A percentile compares a stretch with the other conserved stretches of the same genome.
phyloP scores from a whole-genome alignment of 2,888 invertebrate genomes.

The Cheilosia urbana region DNA sequence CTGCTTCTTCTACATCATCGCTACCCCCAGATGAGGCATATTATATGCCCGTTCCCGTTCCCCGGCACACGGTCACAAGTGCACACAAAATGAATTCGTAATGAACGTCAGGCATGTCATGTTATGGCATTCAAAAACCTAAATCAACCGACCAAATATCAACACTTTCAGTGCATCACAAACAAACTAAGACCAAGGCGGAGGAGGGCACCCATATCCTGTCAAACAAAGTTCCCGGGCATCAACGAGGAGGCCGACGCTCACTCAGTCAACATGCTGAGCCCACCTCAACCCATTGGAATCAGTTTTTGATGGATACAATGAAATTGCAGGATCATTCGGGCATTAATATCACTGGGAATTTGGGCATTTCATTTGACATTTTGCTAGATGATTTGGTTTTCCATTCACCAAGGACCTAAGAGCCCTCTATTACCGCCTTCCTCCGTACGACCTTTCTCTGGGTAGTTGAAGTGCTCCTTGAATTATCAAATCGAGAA shows the following conservation, averaged over 20 bases:
- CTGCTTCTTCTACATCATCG: constrained; percentile 14
- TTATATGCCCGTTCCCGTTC: constrained; percentile 18
- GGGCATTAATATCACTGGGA: constrained; percentile 76
- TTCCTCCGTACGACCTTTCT: background rate
- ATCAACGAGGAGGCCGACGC: background rate
- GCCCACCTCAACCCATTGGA: constrained; percentile 40
- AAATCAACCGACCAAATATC: constrained; percentile 72
- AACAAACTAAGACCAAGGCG: constrained; percentile 34
- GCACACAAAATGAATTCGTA: constrained; percentile 71
- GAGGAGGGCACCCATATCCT: background rate
- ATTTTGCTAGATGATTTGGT: constrained; percentile 76
- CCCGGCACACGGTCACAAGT: constrained; percentile 22
- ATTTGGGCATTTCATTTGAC: constrained; percentile 76
- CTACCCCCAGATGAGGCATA: background rate
- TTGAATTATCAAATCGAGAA: constrained; percentile 21
- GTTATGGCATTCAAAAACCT: constrained; percentile 68
- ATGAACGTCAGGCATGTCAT: constrained; percentile 68
- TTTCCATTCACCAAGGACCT: constrained; percentile 56
- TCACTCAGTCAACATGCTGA: constrained; percentile 12
- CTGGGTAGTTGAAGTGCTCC: constrained; percentile 5
- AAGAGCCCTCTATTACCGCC: constrained; percentile 3
- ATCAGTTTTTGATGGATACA: constrained; percentile 76
- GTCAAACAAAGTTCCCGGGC: constrained; percentile 6
- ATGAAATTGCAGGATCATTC: constrained; percentile 76
- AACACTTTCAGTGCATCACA: constrained; percentile 70